A percentile compares a stretch with the other conserved stretches of the same genome.
phyloP scores from a whole-genome alignment of 2,888 invertebrate species.

The Mantis religiosa region DNA sequence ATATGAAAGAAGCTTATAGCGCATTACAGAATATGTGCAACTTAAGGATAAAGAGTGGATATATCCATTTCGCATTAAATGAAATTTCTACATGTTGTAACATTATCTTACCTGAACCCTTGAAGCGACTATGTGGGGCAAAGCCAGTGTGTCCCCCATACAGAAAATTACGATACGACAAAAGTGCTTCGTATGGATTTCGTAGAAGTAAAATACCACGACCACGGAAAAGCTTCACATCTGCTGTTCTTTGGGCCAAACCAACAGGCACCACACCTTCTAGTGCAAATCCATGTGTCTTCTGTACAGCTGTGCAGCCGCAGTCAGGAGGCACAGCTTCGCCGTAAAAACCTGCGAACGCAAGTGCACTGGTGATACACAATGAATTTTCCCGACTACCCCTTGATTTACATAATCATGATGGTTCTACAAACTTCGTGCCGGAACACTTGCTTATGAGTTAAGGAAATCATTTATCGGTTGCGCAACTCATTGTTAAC shows the following conservation, averaged over 20 bases:
- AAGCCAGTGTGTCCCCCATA: slow-evolving; percentile 40
- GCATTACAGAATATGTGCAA: too few relatives aligned
- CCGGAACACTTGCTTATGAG: too few relatives aligned
- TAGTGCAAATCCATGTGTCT: slow-evolving; percentile 37
- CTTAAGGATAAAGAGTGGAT: too few relatives aligned
- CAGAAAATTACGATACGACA: slow-evolving; percentile 40
- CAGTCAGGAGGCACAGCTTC: slow-evolving; percentile 38
- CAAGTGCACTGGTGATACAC: neutral
- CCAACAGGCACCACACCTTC: slow-evolving; percentile 30
- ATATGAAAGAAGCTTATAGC: too few relatives aligned
- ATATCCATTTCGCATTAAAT: too few relatives aligned
- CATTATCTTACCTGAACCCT: slow-evolving; percentile 36
- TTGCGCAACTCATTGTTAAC: too few relatives aligned
- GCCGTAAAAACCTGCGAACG: slow-evolving; percentile 38
- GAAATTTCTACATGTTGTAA: too few relatives aligned
- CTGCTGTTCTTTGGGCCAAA: slow-evolving; percentile 27
- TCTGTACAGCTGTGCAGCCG: slow-evolving; percentile 40
- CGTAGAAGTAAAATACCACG: slow-evolving; percentile 38
- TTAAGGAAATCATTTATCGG: too few relatives aligned
- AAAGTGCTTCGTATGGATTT: slow-evolving; percentile 41
- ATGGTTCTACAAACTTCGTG: too few relatives aligned
- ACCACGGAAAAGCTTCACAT: slow-evolving; percentile 33
- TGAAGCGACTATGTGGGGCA: slow-evolving; percentile 38
- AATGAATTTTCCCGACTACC: too few relatives aligned
- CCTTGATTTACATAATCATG: too few relatives aligned